Conservation (phyloP, 2,888 invertebrate species). For the Chloromyia formosa region DNA sequence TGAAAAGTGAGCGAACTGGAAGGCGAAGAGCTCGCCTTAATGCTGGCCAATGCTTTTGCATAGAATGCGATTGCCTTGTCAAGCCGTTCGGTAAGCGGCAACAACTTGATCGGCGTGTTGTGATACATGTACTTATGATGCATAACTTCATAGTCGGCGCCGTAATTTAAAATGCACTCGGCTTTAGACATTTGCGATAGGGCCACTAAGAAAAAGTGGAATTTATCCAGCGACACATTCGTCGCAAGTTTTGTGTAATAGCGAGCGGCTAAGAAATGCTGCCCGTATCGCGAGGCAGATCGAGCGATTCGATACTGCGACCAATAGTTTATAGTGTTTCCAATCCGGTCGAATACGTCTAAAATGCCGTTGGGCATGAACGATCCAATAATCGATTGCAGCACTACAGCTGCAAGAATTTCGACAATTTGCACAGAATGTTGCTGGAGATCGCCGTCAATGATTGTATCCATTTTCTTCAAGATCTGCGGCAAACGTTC, state of each 20-base stretch:
- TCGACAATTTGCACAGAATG: constrained; percentile 70
- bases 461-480: constrained; percentile 59
- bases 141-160: constrained; percentile 65
- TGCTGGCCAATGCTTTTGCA: constrained; percentile 70
- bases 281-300: constrained; percentile 86
- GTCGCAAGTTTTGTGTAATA: constrained; percentile 72
- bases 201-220: constrained; percentile 87
- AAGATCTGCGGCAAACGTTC: constrained; percentile 59
- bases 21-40: constrained; percentile 65
- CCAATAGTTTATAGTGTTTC: constrained; percentile 76
- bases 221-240: constrained; percentile 84
- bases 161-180: constrained; percentile 71
- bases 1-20: constrained; percentile 69
- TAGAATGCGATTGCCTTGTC: constrained; percentile 69
- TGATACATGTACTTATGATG: constrained; percentile 58
- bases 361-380: constrained; percentile 72
- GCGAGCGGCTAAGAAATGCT: constrained; percentile 75
- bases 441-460: constrained; percentile 55
- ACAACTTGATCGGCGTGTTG: constrained; percentile 52
- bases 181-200: constrained; percentile 80
- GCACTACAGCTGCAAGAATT: constrained; percentile 82
- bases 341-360: constrained; percentile 68
- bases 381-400: constrained; percentile 80
- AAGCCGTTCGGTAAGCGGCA: constrained; percentile 66
- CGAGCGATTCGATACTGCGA: constrained; percentile 87